Conservation (phyloP, 2,113 vertebrate species). For the Phodopus roborovskii region DNA sequence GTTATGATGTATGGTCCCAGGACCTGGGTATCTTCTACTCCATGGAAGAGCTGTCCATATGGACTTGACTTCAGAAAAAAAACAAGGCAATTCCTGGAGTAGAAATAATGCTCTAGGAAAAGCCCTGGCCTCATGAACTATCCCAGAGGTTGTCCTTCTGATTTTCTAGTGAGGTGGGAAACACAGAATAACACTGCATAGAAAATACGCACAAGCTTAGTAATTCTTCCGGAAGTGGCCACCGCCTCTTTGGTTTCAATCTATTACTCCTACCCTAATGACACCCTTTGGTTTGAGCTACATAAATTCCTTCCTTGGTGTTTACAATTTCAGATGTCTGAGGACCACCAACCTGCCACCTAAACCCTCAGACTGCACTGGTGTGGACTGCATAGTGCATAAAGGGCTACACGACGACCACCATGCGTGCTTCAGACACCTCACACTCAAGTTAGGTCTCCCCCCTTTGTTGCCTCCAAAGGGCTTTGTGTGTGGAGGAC, state of each 20-base stretch:
- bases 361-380: slow-evolving; percentile 49
- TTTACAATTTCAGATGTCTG: slow-evolving; percentile 66
- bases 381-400: neutral
- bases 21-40: neutral
- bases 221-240: slow-evolving; percentile 42
- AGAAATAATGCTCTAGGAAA: neutral
- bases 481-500: neutral
- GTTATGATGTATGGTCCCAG: neutral
- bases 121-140: neutral
- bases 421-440: neutral
- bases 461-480: neutral
- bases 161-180: slow-evolving; percentile 63
- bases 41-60: neutral
- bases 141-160: slow-evolving; percentile 24
- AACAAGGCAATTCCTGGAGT: neutral
- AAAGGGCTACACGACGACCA: neutral
- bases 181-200: slow-evolving; percentile 9
- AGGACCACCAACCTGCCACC: slow-evolving; percentile 32
- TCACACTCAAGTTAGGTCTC: neutral
- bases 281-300: slow-evolving; percentile 47
- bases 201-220: slow-evolving; percentile 52
- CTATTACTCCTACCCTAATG: slow-evolving; percentile 61
- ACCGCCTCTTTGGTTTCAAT: slow-evolving; percentile 64
- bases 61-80: slow-evolving; percentile 9
- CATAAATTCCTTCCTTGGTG: slow-evolving; percentile 60